Conservation (phyloP, 2,888 invertebrate genomes). For the Lordiphosa andalusiaca region DNA sequence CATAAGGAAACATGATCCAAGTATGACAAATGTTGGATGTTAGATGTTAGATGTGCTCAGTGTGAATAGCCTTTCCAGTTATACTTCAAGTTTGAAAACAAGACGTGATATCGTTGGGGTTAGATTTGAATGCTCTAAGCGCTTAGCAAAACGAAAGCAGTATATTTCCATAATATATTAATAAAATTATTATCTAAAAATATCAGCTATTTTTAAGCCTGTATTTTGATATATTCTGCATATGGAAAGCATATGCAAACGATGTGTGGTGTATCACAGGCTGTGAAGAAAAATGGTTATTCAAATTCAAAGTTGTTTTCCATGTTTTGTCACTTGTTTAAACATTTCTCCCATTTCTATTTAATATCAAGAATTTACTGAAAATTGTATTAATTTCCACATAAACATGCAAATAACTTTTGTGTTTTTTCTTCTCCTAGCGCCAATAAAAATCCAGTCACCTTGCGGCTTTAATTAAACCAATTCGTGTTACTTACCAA, state of each 20-base stretch:
- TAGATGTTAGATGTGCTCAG: too few relatives aligned
- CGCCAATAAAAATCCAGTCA: slow-evolving; percentile 39
- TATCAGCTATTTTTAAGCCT: too few relatives aligned
- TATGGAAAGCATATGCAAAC: slow-evolving; percentile 1
- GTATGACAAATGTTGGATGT: too few relatives aligned
- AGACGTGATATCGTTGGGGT: too few relatives aligned
- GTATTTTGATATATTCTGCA: background rate
- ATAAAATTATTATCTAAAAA: too few relatives aligned
- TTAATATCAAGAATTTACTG: background rate
- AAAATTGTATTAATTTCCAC: background rate
- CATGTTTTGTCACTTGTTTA: slow-evolving; percentile 7
- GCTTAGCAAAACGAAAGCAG: too few relatives aligned
- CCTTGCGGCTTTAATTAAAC: slow-evolving; percentile 61
- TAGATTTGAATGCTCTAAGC: too few relatives aligned
- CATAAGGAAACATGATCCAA: too few relatives aligned
- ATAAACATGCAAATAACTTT: slow-evolving; percentile 8
- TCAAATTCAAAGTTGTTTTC: background rate
- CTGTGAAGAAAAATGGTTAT: slow-evolving; percentile 2
- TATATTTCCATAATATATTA: too few relatives aligned
- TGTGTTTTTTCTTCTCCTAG: slow-evolving; percentile 39
- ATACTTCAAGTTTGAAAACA: too few relatives aligned
- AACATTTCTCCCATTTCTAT: background rate
- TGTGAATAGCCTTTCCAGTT: too few relatives aligned
- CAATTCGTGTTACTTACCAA: slow-evolving; percentile 50
- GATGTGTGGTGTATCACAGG: background rate